phyloP scores from a whole-genome alignment of 1,140 invertebrate genomes.

The Patella vulgata region DNA sequence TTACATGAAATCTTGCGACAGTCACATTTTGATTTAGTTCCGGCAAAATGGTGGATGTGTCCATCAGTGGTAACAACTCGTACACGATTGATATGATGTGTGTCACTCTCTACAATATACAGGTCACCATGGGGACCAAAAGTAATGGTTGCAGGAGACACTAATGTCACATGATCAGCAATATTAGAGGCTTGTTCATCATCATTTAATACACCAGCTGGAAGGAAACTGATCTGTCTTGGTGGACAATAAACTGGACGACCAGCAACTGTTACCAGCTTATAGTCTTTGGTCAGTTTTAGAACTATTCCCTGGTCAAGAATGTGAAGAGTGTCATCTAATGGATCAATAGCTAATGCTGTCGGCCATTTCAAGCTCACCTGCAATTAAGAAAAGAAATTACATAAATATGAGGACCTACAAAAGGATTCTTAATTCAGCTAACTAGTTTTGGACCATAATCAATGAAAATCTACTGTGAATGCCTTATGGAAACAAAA shows the following conservation, averaged over 20 bases:
- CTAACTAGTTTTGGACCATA: too few relatives aligned
- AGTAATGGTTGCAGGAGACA: slow-evolving; percentile 91
- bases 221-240: slow-evolving; percentile 64
- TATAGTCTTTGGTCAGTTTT: slow-evolving; percentile 87
- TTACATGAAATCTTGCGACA: slow-evolving; percentile 85
- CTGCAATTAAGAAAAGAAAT: slow-evolving; percentile 55
- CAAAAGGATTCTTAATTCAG: too few relatives aligned
- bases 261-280: slow-evolving; percentile 91
- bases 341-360: slow-evolving; percentile 89
- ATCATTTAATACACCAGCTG: slow-evolving; percentile 48
- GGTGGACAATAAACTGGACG: slow-evolving; percentile 89
- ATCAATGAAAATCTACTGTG: too few relatives aligned
- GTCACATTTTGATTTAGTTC: slow-evolving; percentile 94
- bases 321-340: slow-evolving; percentile 94
- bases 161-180: slow-evolving; percentile 80
- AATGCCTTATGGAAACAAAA: too few relatives aligned
- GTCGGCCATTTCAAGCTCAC: slow-evolving; percentile 95
- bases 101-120: slow-evolving; percentile 93
- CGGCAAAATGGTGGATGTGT: slow-evolving; percentile 89
- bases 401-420: too few relatives aligned
- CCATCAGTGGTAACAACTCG: slow-evolving; percentile 92
- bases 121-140: slow-evolving; percentile 93
- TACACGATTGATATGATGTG: slow-evolving; percentile 87
- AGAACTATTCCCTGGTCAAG: slow-evolving; percentile 96
- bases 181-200: slow-evolving; percentile 57